phyloP scores from a whole-genome alignment of 2,888 invertebrate genomes.

The Spisula subtruncata region DNA sequence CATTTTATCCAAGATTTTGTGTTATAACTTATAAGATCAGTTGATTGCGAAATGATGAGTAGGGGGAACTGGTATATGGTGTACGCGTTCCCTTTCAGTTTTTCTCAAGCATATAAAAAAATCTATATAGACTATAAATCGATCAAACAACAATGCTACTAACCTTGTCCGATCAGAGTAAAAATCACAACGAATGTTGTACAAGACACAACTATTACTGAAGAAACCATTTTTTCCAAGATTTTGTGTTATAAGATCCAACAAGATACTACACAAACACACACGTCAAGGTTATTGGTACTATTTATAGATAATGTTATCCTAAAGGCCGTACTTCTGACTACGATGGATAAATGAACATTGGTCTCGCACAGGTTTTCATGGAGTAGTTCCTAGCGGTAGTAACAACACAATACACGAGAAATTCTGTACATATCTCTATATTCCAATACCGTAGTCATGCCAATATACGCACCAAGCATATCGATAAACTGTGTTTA shows the following conservation, averaged over 20 bases:
- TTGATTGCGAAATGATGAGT: no score
- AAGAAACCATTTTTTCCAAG: conserved; percentile 1
- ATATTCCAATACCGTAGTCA: no score
- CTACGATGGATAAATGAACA: background rate
- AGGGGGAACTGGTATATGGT: no score
- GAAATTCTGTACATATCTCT: no score
- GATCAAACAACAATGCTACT: background rate
- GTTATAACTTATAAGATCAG: background rate
- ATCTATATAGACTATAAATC: no score
- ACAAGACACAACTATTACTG: background rate
- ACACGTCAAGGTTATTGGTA: background rate
- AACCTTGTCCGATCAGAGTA: background rate
- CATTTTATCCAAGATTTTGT: background rate
- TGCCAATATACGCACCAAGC: no score
- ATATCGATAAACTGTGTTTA: no score
- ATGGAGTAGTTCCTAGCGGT: background rate
- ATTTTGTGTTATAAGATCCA: background rate
- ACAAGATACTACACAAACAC: background rate
- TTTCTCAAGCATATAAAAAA: no score
- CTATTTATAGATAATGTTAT: background rate
- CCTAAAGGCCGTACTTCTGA: background rate
- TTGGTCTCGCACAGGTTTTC: background rate
- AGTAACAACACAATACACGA: background rate
- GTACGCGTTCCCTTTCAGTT: no score
- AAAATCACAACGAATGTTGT: background rate